These are phyloP conservation scores for Hanleya hanleyi DNA, from an alignment of 2,888 invertebrate genomes.

Conservation along the genomic window DNA sequence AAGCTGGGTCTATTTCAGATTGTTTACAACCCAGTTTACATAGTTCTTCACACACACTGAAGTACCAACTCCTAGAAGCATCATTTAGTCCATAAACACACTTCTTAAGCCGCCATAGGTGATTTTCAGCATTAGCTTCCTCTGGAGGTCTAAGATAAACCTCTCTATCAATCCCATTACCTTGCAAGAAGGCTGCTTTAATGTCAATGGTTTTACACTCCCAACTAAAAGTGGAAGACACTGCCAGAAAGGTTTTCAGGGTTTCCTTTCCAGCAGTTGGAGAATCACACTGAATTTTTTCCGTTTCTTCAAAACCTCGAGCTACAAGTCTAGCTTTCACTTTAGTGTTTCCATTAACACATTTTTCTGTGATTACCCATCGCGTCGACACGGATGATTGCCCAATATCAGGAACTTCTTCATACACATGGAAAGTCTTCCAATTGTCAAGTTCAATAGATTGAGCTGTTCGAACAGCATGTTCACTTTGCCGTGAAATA, in stretches of 20 bases:
- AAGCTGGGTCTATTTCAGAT: constrained; percentile 14
- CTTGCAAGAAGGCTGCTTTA: background rate
- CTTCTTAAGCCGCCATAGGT: constrained; percentile 13
- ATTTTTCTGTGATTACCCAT: no score
- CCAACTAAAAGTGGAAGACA: background rate
- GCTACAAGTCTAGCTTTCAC: background rate
- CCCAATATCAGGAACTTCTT: no score
- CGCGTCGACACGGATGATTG: no score
- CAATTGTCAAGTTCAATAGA: no score
- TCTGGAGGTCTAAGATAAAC: background rate
- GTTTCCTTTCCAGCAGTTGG: background rate
- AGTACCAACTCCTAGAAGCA: constrained; percentile 13
- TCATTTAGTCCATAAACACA: constrained; percentile 23
- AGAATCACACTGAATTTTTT: background rate
- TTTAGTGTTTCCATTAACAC: no score
- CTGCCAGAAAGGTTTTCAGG: no score
- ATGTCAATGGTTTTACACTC: background rate
- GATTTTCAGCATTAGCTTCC: background rate
- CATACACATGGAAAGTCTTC: no score
- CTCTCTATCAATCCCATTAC: background rate
- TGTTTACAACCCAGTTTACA: constrained; percentile 1
- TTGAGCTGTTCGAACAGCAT: no score
- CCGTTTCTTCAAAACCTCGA: background rate
- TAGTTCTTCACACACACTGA: constrained; percentile 7
- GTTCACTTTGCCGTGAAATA: no score